Evolutionary conservation across 2,888 invertebrate species (phyloP), one percentile per base, ranked within the genome.

Genomic region (Euphydryas editha): DNA sequence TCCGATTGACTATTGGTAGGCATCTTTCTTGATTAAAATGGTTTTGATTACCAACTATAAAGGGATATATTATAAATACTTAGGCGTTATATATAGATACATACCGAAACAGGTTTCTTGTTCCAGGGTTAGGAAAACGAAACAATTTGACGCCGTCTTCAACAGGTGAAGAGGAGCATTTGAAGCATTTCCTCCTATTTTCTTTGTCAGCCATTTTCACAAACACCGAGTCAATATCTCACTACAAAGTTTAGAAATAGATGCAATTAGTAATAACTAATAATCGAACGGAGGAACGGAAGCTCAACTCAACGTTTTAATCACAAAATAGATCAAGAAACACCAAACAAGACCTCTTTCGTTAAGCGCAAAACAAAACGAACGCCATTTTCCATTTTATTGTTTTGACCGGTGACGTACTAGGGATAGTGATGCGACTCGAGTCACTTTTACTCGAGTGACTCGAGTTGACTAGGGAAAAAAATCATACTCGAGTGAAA

Each of bases 101-200:
- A 15, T 57, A 57, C 57, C 44, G 57, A 57, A 57, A 15, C 15
- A 57, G 57, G 44, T 57, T 57, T 20, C 57, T 57, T 57, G n/a
- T 44, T 17, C 18, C 57, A 21, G 57, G 57, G 18, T 42, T 57
- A 57, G 57, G 57, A 57, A 57, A 57, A 18, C 42, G 1, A 57
- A 57, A 57, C 57, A 57, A 42, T 57, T 57, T 57, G 20, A 57
- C 42, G 21, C 37, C 18, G 39, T 57, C 21, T 39, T 42, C 39
- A 18, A 39, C 57, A 20, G 42, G 42, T 57, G 57, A 57, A 39
- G 18, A 57, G n/a, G 18, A 30, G 42, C 57, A 57, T 37, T 57
- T 57, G n/a, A 57, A 57, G 21, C 57, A 57, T 57, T 57, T 57
- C 21, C 44, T 57, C 20, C 42, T 57, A 39, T 44, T 57, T 57